Base-by-base conservation (phyloP, 2,888 invertebrate species). In the Argyresthia albistria region DNA sequence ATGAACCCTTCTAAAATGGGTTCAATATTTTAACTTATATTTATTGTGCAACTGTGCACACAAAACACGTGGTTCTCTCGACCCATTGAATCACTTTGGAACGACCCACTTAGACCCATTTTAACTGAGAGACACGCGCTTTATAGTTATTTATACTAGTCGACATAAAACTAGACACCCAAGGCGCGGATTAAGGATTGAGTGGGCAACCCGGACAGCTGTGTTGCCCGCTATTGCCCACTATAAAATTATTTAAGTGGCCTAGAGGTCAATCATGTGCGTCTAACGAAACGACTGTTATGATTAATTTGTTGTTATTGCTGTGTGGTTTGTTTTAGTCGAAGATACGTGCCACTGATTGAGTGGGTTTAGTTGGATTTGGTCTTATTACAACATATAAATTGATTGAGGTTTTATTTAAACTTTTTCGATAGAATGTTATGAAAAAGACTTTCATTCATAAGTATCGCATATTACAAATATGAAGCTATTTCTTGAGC, bases 141-240 rank as follows among this genome's bases (percentile, higher is more conserved):
- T 81, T 82, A 80, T 80, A 73, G 69, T 73, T 67, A 65, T 74
- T 76, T 73, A 75, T 77, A 69, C 69, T 66, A 65, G 61, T 63
- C 63, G 65, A 74, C 73, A 82, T 81, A 79, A 81, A 83, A 80
- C 69, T 70, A 82, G 82, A 84, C 84, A 82, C 84, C 84, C 84
- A 84, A 83, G 83, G 76, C 76, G 81, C 74, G 69, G 80, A 83
- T 82, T 77, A 79, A 8, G 65, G 69, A 70, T 66, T 67, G 63
- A 72, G 39, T 50, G 47, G 48, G 66, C 68, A 69, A 70, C 71
- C 70, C 63, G 63, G 59, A 65, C 56, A 37, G 25, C 25, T 25
- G 25, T 25, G 25, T 25, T 25, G 25, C 25, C 25, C 25, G 14
- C 48, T 35, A 35, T 12, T 10, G 11, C 11, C 11, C 35, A 11